Base-by-base conservation (phyloP, 1,140 invertebrate genomes). In the Brachionus paranguensis region DNA sequence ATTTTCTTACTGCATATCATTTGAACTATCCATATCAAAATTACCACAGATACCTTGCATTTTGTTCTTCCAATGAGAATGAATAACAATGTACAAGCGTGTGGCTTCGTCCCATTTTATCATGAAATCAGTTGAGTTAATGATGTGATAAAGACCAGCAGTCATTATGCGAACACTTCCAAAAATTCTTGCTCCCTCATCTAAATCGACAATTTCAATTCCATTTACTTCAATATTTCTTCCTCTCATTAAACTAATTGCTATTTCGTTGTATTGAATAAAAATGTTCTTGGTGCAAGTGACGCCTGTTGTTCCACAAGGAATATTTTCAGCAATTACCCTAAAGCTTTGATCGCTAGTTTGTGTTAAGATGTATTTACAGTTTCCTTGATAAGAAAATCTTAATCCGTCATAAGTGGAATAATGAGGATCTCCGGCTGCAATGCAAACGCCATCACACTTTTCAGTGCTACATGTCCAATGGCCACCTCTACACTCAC, bases 31-130 rank as follows among this genome's bases (percentile, higher is more conserved):
- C 33, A 93, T 92, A 88, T 97, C 95, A 88, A 93, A 96, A 88
- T 97, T 95, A 0, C 95, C 95, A 88, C 95, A 97, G 2, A 97
- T 89, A 72, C 95, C 95, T 89, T 92, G 92, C 4, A 95, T 92
- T 91, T 93, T 87, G n/a, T 84, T 85, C 65, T 64, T 85, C 50
- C 78, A 72, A 41, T 78, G 27, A 37, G 45, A 45, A 29, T 53
- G 70, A 43, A 84, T 43, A 24, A 50, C 27, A 33, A 84, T 50
- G 47, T 76, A 81, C 81, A 84, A 85, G 88, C 87, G 93, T 92
- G 87, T 92, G 92, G 47, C 91, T 91, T 86, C 92, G 88, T 97
- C 95, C 95, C 95, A 96, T 86, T 94, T 93, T 0, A 96, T 86
- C 45, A 92, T 92, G 37, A 96, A 87, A 20, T 94, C 94, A 8